Percentiles rank a stretch among this genome's conserved stretches.
These are phyloP conservation scores for Oryzias javanicus DNA, from an alignment of 2,113 vertebrate genomes.

Conservation along the genomic window DNA sequence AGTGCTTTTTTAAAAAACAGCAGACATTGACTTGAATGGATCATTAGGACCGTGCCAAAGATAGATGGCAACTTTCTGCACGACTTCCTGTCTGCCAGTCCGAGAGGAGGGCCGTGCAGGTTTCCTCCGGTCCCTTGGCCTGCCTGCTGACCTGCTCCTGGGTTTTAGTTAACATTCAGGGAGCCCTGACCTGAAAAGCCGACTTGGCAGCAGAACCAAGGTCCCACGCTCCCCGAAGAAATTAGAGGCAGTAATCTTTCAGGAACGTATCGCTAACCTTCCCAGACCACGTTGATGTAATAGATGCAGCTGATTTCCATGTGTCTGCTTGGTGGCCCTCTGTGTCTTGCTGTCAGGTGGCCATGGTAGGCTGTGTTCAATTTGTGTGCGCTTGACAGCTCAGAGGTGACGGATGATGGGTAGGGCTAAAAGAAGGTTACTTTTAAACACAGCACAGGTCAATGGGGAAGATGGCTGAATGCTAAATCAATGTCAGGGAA, in stretches of 20 bases:
- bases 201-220: constrained; percentile 74
- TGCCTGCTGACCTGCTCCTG: constrained; percentile 76
- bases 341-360: constrained; percentile 54
- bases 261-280: constrained; percentile 75
- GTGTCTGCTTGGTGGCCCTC: constrained; percentile 61
- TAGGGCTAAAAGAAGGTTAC: constrained; percentile 77
- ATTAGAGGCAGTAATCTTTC: constrained; percentile 83
- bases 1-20: constrained; percentile 60
- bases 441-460: constrained; percentile 78
- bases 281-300: constrained; percentile 78
- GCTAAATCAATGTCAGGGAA: constrained; percentile 83
- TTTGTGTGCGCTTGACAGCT: constrained; percentile 74
- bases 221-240: constrained; percentile 82
- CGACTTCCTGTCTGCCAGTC: constrained; percentile 67
- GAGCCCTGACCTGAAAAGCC: constrained; percentile 74
- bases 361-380: constrained; percentile 70
- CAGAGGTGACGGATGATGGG: constrained; percentile 75
- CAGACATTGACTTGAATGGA: constrained; percentile 67
- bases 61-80: constrained; percentile 80
- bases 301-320: constrained; percentile 66
- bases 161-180: constrained; percentile 83
- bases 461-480: constrained; percentile 74
- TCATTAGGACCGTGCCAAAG: constrained; percentile 78
- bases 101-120: constrained; percentile 52
- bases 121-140: constrained; percentile 70